Evolutionary conservation across 2,888 invertebrate genomes (phyloP), one percentile per base, ranked within the genome.

Genomic region (Lapara coniferarum): DNA sequence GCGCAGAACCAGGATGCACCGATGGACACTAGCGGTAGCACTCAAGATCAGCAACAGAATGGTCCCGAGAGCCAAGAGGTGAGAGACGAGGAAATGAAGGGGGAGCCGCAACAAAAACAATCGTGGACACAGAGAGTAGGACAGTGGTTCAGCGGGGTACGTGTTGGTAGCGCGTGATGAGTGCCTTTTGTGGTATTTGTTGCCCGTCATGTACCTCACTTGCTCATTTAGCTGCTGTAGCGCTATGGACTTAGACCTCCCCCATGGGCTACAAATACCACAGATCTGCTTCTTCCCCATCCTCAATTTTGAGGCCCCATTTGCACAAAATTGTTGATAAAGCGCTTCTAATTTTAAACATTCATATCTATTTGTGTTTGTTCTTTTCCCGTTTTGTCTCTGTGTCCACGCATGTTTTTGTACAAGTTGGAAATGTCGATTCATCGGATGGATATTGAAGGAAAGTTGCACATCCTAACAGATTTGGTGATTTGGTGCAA

Each of bases 41-140:
- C 84, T 74, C 92, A 92, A 86, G 93, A 92, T 63, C 88, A 85
- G 75, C 89, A 86, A 77, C 87, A 85, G 74, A 91, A 91, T 74
- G 92, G 92, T 75, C 87, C 90, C 68, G 92, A 91, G 7, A 88
- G 85, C 88, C 91, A 89, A 91, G 93, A 92, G 93, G 93, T 92
- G 93, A 92, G 92, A 83, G 90, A 90, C 83, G 93, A 89, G 77
- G 88, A 87, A 83, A 86, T 85, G 85, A 87, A 86, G 78, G 90
- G 86, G 77, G 92, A 90, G 86, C 89, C 89, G 81, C 87, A 90
- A 85, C 89, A 91, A 87, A 89, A 89, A 95, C 95, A 95, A 88
- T 94, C 96, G 95, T 95, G 96, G 95, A 95, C 95, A 94, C 95
- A 95, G 94, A 95, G 94, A 95, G 95, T 95, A 95, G 95, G 95